These are phyloP conservation scores for Oreotrochilus melanogaster DNA, from an alignment of 2,113 vertebrate genomes.

Conservation along the genomic window DNA sequence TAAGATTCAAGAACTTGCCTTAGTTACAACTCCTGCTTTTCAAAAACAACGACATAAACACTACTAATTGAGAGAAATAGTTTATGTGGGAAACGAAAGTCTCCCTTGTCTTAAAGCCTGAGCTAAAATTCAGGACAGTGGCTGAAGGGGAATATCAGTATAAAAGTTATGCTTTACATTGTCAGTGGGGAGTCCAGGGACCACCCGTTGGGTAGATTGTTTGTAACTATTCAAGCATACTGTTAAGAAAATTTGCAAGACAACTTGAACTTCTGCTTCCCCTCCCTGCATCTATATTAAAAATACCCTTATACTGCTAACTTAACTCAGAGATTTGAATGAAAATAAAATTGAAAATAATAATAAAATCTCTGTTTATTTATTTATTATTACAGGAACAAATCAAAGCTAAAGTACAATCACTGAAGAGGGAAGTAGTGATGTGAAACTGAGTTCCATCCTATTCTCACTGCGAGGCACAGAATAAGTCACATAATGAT, in stretches of 20 bases:
- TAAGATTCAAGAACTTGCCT: background rate
- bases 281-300: background rate
- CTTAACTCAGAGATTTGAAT: background rate
- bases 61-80: background rate
- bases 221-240: background rate
- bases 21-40: background rate
- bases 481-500: background rate
- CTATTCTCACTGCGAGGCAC: background rate
- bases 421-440: background rate
- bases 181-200: background rate
- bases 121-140: background rate
- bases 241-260: background rate
- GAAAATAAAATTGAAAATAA: background rate
- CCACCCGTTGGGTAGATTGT: background rate
- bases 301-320: background rate
- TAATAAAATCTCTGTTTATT: background rate
- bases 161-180: background rate
- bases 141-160: background rate
- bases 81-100: background rate
- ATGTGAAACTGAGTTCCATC: background rate
- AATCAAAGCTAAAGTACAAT: background rate
- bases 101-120: background rate
- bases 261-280: background rate
- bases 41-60: background rate
- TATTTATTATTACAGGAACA: background rate